Base-by-base conservation (phyloP, 2,888 invertebrate genomes). In the Steinernema scapterisci region DNA sequence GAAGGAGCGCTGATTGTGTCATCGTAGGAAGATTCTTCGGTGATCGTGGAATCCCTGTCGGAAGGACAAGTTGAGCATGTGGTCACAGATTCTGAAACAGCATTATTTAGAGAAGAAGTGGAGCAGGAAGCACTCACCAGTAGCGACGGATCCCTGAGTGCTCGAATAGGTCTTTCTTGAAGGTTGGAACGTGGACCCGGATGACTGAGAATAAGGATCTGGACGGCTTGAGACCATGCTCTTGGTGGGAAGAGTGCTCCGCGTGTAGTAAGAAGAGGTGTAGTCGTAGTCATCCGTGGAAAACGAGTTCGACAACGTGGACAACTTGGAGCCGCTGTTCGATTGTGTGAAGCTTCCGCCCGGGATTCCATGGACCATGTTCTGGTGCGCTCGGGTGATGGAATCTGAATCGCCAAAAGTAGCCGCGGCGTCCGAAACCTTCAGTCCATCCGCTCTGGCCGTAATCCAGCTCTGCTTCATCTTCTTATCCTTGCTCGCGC, bases 41-140 rank as follows among this genome's bases (percentile, higher is more conserved):
- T 76, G 38, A 77, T 76, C 13, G 73, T 77, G 1, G 77, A 77
- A 21, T 70, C 70, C 0, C 72, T 25, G n/a, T 76, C 76, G 7
- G 23, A 45, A 1, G 70, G 52, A 46, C 76, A 76, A 25, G 75
- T 76, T 6, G 77, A 71, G 25, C 71, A 71, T 16, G 31, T 63
- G 16, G 38, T 16, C 31, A n/a, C 1, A 3, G 63, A 31, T 63
- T 63, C 63, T 63, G 23, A 23, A 52, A 52, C n/a, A n/a, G 48
- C 5, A 48, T 48, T 16, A 6, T 48, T 9, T 48, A 16, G n/a
- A 48, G 6, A 16, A n/a, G 23, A 52, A 19, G 13, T n/a, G n/a
- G 16, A 48, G 3, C 16, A 48, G 48, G 19, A 5, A 9, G 3
- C 21, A 52, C 19, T 52, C 21, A 52, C 52, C 52, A 9, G 63